Evolutionary conservation across 2,797 vertebrate genomes (phyloP).

Genomic region (Helarctos malayanus): DNA sequence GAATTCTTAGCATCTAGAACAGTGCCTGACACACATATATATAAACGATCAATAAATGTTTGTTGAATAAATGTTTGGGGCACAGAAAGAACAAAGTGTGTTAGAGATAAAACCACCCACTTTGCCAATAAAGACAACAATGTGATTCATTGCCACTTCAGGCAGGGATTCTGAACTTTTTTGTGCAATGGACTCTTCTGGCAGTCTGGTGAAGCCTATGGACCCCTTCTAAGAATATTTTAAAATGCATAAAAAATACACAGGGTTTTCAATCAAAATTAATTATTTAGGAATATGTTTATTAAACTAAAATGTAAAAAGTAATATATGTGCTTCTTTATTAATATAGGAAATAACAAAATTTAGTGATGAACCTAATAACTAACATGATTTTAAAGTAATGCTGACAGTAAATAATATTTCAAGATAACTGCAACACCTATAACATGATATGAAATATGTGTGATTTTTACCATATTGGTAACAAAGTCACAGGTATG

Average conservation of each 20-base stretch:
- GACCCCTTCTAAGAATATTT: neutral
- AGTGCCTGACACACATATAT: neutral
- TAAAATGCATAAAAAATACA: neutral
- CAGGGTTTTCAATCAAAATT: neutral
- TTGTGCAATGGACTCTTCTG: neutral
- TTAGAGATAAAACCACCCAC: neutral
- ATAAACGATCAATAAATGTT: neutral
- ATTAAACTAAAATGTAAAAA: neutral
- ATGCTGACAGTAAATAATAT: neutral
- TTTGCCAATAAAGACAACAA: neutral
- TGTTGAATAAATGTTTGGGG: neutral
- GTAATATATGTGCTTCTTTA: neutral
- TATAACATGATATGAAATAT: neutral
- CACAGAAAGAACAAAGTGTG: neutral
- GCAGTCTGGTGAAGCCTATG: neutral
- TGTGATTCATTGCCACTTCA: neutral
- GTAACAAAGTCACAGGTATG: neutral
- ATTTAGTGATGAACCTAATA: neutral
- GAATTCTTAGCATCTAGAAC: neutral
- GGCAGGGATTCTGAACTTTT: neutral
- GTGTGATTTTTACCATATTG: neutral
- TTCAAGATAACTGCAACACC: neutral
- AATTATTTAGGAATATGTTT: neutral
- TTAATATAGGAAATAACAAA: neutral
- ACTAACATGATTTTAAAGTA: slow-evolving; percentile 36